Conservation (phyloP, 2,113 vertebrate genomes). For the Anolis carolinensis region DNA sequence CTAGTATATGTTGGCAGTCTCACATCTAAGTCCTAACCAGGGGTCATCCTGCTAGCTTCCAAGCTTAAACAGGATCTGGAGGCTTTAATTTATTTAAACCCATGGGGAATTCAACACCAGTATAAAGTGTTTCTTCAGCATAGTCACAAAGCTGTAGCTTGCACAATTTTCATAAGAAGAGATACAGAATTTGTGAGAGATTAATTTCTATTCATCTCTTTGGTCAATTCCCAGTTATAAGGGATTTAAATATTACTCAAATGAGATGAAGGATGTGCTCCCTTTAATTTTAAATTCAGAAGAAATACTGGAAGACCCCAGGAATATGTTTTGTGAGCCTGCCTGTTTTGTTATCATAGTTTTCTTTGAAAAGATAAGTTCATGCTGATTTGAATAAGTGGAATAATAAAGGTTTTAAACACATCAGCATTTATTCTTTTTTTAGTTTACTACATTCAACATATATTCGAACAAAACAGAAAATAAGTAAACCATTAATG, state of each 20-base stretch:
- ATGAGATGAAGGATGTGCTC: neutral
- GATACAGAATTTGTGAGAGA: neutral
- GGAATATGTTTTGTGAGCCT: neutral
- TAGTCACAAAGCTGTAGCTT: neutral
- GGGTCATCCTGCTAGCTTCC: too few species aligned
- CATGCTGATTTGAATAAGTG: neutral
- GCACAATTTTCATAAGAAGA: conserved; percentile 4
- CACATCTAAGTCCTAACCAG: too few species aligned
- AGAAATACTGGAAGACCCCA: neutral
- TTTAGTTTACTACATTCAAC: neutral
- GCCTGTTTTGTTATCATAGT: neutral
- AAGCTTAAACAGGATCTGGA: too few species aligned
- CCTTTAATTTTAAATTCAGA: neutral
- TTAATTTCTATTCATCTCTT: neutral
- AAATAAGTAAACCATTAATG: neutral
- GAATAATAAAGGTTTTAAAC: neutral
- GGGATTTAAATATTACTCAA: neutral
- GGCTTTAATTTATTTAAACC: too few species aligned
- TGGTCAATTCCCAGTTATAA: neutral
- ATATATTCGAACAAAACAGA: neutral
- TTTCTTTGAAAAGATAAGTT: neutral
- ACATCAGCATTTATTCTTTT: neutral
- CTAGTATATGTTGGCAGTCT: too few species aligned
- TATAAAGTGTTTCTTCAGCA: neutral
- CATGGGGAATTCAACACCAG: too few species aligned